Conservation (phyloP, 2,888 invertebrate genomes). For the Xanthia togata region DNA sequence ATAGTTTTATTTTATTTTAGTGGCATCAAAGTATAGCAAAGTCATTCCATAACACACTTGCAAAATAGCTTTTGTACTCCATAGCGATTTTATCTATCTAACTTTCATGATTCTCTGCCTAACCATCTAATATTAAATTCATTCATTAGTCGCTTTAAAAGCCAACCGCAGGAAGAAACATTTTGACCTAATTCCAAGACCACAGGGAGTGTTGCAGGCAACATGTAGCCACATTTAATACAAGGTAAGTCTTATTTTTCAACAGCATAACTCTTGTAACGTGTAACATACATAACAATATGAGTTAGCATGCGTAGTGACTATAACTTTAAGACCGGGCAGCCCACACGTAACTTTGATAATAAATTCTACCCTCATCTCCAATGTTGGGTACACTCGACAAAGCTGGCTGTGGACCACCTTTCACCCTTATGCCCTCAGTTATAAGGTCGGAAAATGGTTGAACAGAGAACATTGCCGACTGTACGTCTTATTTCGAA, state of each 20-base stretch:
- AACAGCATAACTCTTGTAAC: conserved; percentile 31
- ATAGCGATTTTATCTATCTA: no score
- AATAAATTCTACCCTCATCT: conserved; percentile 63
- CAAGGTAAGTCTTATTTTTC: conserved; percentile 37
- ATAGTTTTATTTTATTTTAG: background rate
- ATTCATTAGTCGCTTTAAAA: conserved; percentile 34
- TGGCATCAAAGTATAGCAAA: background rate
- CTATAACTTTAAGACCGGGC: conserved; percentile 60
- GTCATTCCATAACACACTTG: background rate
- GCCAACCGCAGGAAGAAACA: conserved; percentile 15
- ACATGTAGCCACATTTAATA: conserved; percentile 26
- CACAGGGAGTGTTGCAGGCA: conserved; percentile 17
- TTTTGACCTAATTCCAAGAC: conserved; percentile 35
- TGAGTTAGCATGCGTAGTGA: conserved; percentile 61
- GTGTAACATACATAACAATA: conserved; percentile 46
- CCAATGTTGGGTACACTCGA: conserved; percentile 9
- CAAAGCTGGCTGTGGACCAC: no score
- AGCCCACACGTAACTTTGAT: conserved; percentile 55
- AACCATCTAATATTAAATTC: conserved; percentile 2
- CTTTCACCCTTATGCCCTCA: no score
- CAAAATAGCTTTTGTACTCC: background rate
- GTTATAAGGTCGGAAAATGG: no score
- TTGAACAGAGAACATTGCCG: no score
- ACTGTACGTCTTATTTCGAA: conserved; percentile 14
- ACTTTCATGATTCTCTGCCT: background rate